Evolutionary conservation across 2,113 vertebrate genomes (phyloP).

Genomic region (Bos indicus): DNA sequence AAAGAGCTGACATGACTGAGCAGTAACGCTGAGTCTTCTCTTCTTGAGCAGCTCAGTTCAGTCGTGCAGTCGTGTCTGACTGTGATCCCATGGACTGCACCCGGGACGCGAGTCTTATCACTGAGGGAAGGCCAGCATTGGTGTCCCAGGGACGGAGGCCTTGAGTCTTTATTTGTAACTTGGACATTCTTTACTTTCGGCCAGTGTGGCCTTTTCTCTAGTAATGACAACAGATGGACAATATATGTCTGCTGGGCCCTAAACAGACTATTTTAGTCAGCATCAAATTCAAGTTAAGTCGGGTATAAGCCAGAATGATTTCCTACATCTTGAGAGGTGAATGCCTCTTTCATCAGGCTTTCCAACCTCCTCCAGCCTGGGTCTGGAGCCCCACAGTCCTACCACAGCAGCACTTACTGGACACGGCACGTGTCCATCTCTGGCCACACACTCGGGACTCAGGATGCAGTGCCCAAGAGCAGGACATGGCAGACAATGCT

Average conservation of each 20-base stretch:
- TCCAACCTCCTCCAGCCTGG: accelerated
- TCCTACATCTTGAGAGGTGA: not conserved
- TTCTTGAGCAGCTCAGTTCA: not conserved
- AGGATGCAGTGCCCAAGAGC: not conserved
- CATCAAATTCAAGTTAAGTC: not conserved
- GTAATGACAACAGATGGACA: not conserved
- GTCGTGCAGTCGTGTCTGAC: accelerated
- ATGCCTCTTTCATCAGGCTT: not conserved
- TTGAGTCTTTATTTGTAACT: not conserved
- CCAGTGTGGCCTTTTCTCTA: not conserved
- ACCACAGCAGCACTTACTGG: not conserved
- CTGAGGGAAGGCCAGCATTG: not conserved
- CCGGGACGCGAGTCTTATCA: not conserved
- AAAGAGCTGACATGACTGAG: not conserved
- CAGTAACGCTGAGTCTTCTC: not conserved
- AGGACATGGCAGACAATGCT: accelerated
- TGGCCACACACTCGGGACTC: accelerated
- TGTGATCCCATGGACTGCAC: not conserved
- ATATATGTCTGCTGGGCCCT: not conserved
- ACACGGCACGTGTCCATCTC: accelerated
- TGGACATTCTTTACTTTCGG: not conserved
- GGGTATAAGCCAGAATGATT: not conserved
- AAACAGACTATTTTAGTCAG: not conserved
- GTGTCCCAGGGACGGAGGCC: not conserved
- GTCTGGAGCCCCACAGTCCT: not conserved